Base-by-base conservation (phyloP, 2,888 invertebrate genomes). In the Crematogaster levior region DNA sequence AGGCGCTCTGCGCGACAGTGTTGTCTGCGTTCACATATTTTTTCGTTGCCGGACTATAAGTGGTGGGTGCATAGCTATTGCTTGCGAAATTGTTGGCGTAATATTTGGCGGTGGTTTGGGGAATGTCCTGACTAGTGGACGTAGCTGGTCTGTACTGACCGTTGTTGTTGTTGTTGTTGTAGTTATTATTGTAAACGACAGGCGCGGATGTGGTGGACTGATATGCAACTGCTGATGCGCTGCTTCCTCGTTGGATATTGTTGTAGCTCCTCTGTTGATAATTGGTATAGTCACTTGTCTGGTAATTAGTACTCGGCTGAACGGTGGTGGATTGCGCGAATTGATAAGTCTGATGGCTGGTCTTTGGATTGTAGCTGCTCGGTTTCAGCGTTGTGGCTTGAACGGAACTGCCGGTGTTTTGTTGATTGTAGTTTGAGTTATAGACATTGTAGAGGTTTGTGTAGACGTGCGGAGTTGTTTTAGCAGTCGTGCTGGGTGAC, bases 31-130 rank as follows among this genome's bases (percentile, higher is more conserved):
- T 51, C 3, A 72, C 74, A 27, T 68, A 88, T 46, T 93, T 93
- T 24, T 93, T 93, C 1, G 92, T 91, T 0, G 90, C 87, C 10
- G 95, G 94, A 60, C 94, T 94, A 73, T 95, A 92, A 1, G 95
- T 95, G 0, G 95, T 95, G 0, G 95, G 95, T 1, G 94, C 90
- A 75, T 95, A 95, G 85, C 94, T 95, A 80, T 95, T 95, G 40
- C 95, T 95, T 21, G 95, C 94, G 81, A 95, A 95, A 86, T 95
- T 95, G 15, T 40, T 75, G 0, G 91, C 86, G 18, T 93, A 91
- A n/a, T 92, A 90, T 34, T 91, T 93, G 15, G 90, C 90, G 21
- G 88, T 91, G 4, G 90, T 89, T 40, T 90, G 91, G 24, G 94
- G 93, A 12, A 94, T 92, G 6, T 93, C 93, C 24, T 95, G 93